phyloP scores from a whole-genome alignment of 2,797 vertebrate species.

The Gadopsis marmoratus region DNA sequence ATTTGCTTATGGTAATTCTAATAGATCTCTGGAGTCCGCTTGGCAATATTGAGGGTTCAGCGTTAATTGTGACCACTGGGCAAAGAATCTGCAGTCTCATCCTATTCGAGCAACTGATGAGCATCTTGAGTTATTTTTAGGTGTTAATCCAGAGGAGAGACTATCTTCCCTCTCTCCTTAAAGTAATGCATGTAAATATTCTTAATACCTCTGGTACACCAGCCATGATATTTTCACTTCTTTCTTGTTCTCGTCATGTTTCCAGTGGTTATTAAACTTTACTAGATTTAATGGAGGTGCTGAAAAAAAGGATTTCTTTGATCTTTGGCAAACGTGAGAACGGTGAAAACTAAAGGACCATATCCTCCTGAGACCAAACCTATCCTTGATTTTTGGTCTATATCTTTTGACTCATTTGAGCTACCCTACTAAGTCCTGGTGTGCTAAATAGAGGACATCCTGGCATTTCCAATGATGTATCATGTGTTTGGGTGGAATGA shows the following conservation, averaged over 20 bases:
- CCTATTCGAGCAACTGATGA: slow-evolving; percentile 70
- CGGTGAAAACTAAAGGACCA: neutral
- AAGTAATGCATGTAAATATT: slow-evolving; percentile 45
- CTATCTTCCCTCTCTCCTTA: slow-evolving; percentile 9
- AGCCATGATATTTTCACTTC: neutral
- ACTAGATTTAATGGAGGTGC: neutral
- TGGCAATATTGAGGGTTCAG: slow-evolving; percentile 73
- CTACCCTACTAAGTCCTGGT: no score
- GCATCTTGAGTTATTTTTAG: slow-evolving; percentile 72
- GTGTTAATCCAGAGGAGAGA: slow-evolving; percentile 53
- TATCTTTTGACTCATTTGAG: no score
- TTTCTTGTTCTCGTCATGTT: neutral
- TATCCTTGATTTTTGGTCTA: no score
- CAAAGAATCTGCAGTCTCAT: slow-evolving; percentile 78
- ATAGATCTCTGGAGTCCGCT: slow-evolving; percentile 70
- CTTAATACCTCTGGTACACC: slow-evolving; percentile 7
- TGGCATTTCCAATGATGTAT: no score
- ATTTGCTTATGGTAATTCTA: slow-evolving; percentile 80
- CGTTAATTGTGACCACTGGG: slow-evolving; percentile 77
- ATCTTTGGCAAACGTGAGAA: neutral
- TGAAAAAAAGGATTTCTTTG: neutral
- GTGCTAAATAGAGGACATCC: no score
- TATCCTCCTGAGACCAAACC: no score
- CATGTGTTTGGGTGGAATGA: no score
- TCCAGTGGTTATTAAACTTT: neutral